Percentiles rank a stretch among this genome's conserved stretches.
These are phyloP conservation scores for Spea hammondii DNA, from an alignment of 2,797 vertebrate genomes.

Conservation along the genomic window DNA sequence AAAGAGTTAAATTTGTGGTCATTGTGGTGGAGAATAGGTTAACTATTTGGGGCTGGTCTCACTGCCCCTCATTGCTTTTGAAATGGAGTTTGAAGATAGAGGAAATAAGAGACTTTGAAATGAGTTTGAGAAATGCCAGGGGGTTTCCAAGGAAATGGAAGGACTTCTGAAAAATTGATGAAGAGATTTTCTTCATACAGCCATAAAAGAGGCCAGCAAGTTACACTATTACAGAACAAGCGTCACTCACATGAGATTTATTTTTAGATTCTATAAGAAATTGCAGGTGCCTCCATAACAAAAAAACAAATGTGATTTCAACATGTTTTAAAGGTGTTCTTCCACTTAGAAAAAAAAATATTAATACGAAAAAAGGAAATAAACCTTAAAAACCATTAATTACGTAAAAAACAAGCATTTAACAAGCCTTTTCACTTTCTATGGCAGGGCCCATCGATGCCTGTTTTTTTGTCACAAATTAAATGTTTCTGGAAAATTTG, in stretches of 20 bases:
- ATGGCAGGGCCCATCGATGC: too few species aligned
- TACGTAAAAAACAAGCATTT: too few species aligned
- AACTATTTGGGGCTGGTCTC: constrained; percentile 15
- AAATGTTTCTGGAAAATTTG: too few species aligned
- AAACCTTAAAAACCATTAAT: too few species aligned
- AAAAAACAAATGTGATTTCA: too few species aligned
- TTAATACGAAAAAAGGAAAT: too few species aligned
- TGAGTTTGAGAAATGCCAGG: constrained; percentile 38
- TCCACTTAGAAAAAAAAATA: too few species aligned
- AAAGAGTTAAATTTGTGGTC: constrained; percentile 32
- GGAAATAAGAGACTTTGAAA: constrained; percentile 48
- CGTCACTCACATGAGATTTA: constrained; percentile 3
- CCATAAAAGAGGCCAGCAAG: background rate
- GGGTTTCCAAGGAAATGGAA: constrained; percentile 64
- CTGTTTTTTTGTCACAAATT: too few species aligned
- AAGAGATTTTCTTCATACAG: constrained; percentile 60
- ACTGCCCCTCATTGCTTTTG: constrained; percentile 10
- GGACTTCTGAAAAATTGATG: constrained; percentile 78
- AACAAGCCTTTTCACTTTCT: too few species aligned
- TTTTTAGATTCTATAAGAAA: background rate
- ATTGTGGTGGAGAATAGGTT: constrained; percentile 24
- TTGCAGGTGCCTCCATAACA: background rate
- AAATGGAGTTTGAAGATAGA: constrained; percentile 34
- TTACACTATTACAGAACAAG: background rate
- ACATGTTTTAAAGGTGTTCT: too few species aligned